Conservation (phyloP, 2,888 invertebrate genomes). For the Xanthorhoe spadicearia region DNA sequence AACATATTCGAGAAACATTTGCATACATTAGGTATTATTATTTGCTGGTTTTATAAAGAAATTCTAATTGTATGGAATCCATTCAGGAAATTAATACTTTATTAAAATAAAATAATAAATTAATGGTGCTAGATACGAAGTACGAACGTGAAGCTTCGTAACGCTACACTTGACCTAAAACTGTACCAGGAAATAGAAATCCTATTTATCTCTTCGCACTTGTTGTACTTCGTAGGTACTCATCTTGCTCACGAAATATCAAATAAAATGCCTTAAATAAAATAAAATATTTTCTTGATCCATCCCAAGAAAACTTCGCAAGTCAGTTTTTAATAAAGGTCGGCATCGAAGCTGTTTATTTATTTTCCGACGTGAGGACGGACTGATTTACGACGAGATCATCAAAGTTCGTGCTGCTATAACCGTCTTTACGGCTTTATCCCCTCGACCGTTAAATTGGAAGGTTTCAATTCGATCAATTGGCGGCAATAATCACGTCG, state of each 20-base stretch:
- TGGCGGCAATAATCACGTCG: slow-evolving; percentile 55
- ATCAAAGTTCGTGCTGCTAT: slow-evolving; percentile 39
- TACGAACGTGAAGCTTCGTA: neutral
- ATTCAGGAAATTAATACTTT: neutral
- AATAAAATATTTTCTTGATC: slow-evolving; percentile 1
- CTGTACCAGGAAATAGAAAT: neutral
- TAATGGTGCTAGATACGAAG: neutral
- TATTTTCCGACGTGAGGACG: slow-evolving; percentile 18
- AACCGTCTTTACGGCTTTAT: slow-evolving; percentile 39
- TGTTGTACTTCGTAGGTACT: neutral
- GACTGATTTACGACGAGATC: slow-evolving; percentile 32
- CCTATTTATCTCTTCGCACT: neutral
- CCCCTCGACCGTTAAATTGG: slow-evolving; percentile 34
- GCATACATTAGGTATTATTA: neutral
- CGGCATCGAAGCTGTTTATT: slow-evolving; percentile 16
- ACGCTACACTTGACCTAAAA: neutral
- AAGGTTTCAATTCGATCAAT: slow-evolving; percentile 52
- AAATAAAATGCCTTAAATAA: neutral
- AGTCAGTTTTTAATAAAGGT: slow-evolving; percentile 12
- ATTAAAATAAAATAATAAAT: neutral
- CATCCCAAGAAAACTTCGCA: slow-evolving; percentile 3
- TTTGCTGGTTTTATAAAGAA: neutral
- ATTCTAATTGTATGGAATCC: neutral
- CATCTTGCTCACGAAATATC: neutral
- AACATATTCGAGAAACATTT: slow-evolving; percentile 8